Base-by-base conservation (phyloP, 2,113 vertebrate genomes). In the Hepsetus odoe region DNA sequence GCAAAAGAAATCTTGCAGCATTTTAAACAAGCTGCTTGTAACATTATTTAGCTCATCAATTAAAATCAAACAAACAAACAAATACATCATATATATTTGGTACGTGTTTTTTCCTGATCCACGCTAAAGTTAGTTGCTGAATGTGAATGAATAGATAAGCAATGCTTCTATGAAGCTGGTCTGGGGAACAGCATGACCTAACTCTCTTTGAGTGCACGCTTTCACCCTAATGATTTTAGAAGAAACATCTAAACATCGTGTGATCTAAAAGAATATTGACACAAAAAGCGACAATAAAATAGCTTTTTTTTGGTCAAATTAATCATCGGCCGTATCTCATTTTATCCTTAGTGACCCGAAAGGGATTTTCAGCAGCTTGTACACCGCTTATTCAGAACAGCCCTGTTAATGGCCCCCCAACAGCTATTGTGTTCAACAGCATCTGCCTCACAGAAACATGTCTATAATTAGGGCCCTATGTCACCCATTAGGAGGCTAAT, bases 381-480 rank as follows among this genome's bases (percentile, higher is more conserved):
- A 93, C 92, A 90, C 89, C 91, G 91, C 93, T 93, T 90, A 92
- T 94, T 94, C 95, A 95, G 95, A 92, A 91, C 91, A 94, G 93
- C 89, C 89, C 86, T 92, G 93, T 94, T 96, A 96, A 96, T 95
- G 92, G 94, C 81, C 82, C 81, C 82, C 86, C 90, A 92, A 88
- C 89, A 89, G 91, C 91, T 70, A 93, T 91, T 89, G 87, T 86
- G 90, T 93, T 92, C 90, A 92, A 92, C 93, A 92, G 90, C 90
- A 90, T 91, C 90, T 89, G 89, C 90, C 87, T 94, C 42, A 79
- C 92, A 91, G 92, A 93, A 94, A 94, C 92, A 92, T 89, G 90
- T 91, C 90, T 89, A 93, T 94, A 94, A 95, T 94, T 93, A 92
- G 91, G 20, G 83, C 85, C 35, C 89, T 85, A 86, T 93, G 92